Percentiles rank a stretch among this genome's conserved stretches.
phyloP scores from a whole-genome alignment of 2,113 vertebrate genomes.

The Guaruba guarouba region DNA sequence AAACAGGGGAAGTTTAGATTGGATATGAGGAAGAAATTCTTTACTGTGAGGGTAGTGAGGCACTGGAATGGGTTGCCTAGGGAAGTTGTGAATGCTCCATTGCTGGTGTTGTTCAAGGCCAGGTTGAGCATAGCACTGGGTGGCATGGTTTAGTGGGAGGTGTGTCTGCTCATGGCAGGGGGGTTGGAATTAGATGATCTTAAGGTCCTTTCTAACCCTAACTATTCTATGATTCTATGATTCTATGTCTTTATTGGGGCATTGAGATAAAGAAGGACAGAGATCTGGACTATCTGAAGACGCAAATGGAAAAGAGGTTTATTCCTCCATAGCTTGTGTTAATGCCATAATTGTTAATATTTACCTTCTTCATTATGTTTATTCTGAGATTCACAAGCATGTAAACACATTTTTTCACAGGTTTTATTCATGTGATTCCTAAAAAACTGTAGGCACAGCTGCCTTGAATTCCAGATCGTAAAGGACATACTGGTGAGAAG shows the following conservation, averaged over 20 bases:
- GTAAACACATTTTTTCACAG: not conserved
- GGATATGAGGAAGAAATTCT: no score
- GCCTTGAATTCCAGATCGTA: not conserved
- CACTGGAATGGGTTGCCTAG: no score
- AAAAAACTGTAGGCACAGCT: not conserved
- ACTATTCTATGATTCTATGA: no score
- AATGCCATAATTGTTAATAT: not conserved
- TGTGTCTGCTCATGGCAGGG: no score
- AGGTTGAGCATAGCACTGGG: no score
- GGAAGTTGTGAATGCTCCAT: no score
- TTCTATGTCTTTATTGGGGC: not conserved
- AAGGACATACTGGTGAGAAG: not conserved
- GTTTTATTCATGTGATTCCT: not conserved
- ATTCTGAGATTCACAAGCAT: not conserved
- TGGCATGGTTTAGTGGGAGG: no score
- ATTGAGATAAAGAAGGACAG: not conserved
- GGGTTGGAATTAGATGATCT: no score
- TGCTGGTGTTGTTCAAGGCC: no score
- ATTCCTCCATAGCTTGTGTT: not conserved
- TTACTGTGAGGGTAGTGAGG: no score
- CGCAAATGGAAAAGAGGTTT: not conserved
- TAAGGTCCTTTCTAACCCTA: no score
- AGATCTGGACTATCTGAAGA: not conserved
- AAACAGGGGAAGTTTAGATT: no score
- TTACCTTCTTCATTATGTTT: not conserved